Base-by-base conservation (phyloP, 2,797 vertebrate species). In the Neoniphon sammara region DNA sequence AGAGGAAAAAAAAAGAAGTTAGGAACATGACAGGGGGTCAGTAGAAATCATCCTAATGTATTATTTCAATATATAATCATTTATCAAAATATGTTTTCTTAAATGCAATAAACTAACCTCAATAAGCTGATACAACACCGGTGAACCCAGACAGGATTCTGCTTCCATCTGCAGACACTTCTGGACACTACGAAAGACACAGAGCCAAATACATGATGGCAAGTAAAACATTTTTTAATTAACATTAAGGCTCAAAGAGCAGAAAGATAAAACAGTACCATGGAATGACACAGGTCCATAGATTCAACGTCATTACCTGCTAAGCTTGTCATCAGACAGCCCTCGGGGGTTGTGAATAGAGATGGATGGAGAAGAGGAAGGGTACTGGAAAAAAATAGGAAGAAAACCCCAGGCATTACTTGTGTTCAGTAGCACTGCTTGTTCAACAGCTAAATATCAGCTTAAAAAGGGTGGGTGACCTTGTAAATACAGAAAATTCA, bases 61-160 rank as follows among this genome's bases (percentile, higher is more conserved):
- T 53, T 23, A 1, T 50, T 7, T 42, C 2, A 44, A 3, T 0
- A n/a, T 1, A 25, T 17, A n/a, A 53, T 14, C 10, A 27, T 1
- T 23, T 3, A 58, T 5, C 36, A 7, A 62, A 54, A 44, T 1
- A 71, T 14, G 42, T 1, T 12, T 18, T 10, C 12, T 54, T 14
- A 34, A 30, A 42, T 23, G 9, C 3, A 0, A n/a, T 1, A 0
- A 11, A 62, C 52, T 25, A 14, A 98, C 97, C 96, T 99, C 97
- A 0, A 99, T 99, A 83, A 99, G 94, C 89, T 98, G 96, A 65
- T 99, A 99, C 17, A 99, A 91, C 80, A 97, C 94, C 0, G 97
- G 95, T 7, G 94, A 94, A 2, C 97, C 97, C 60, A 96, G 86
- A 25, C 91, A 93, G 9, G 94, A 91, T 82, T 95, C 91, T 47